A percentile compares a stretch with the other conserved stretches of the same genome.
Conservation (phyloP, 2,113 vertebrate species). For the Mus musculus region GRCm39 chr5:29843501-29844000, state of each 20-base stretch:
- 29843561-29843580: neutral
- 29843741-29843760: neutral
- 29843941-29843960: neutral
- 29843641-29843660: neutral
- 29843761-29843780: neutral
- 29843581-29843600: neutral
- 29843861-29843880: neutral
- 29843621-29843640: neutral
- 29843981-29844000: neutral
- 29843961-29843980: neutral
- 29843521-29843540: neutral
- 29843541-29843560: neutral
- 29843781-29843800: neutral
- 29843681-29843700: rapidly evolving
- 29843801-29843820: neutral
- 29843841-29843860: rapidly evolving
- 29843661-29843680: neutral
- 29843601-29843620: neutral
- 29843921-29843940: neutral
- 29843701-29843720: neutral
- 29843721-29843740: neutral
- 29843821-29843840: neutral
- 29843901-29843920: neutral
- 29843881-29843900: rapidly evolving
- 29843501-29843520: neutral